Conservation (phyloP, 2,888 invertebrate species). For the Drosophila mimica region DNA sequence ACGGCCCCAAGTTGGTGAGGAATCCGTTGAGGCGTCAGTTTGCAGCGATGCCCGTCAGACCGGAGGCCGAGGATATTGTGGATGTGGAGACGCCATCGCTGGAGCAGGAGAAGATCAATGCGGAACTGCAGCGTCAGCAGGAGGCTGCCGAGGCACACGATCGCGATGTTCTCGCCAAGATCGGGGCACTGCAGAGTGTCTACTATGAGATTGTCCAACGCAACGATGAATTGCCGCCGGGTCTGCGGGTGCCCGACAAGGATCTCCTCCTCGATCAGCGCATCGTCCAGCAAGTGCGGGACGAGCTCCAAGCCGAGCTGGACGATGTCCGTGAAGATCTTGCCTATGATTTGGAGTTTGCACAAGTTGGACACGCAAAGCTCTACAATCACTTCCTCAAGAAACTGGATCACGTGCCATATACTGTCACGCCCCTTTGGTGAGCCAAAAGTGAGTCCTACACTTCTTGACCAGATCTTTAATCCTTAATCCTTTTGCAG, state of each 20-base stretch:
- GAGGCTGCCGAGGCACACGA: slow-evolving; percentile 86
- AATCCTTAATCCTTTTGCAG: slow-evolving; percentile 24
- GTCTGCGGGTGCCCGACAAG: slow-evolving; percentile 87
- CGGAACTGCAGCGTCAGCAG: slow-evolving; percentile 86
- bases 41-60: slow-evolving; percentile 39
- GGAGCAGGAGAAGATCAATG: slow-evolving; percentile 90
- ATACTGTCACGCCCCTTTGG: slow-evolving; percentile 87
- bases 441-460: slow-evolving; percentile 57
- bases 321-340: slow-evolving; percentile 88
- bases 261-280: slow-evolving; percentile 89
- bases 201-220: slow-evolving; percentile 86
- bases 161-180: slow-evolving; percentile 86
- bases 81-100: slow-evolving; percentile 80
- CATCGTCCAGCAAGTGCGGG: slow-evolving; percentile 88
- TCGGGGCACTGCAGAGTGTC: slow-evolving; percentile 87
- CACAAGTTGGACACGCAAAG: slow-evolving; percentile 88
- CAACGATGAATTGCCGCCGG: slow-evolving; percentile 87
- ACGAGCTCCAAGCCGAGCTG: slow-evolving; percentile 87
- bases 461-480: background rate
- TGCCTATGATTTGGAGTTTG: slow-evolving; percentile 90
- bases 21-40: background rate
- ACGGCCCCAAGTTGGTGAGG: slow-evolving; percentile 68
- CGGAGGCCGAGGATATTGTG: slow-evolving; percentile 69
- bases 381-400: slow-evolving; percentile 89
- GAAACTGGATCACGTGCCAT: slow-evolving; percentile 88